phyloP scores from a whole-genome alignment of 2,797 vertebrate species.

The Sphenopsis melanotis region DNA sequence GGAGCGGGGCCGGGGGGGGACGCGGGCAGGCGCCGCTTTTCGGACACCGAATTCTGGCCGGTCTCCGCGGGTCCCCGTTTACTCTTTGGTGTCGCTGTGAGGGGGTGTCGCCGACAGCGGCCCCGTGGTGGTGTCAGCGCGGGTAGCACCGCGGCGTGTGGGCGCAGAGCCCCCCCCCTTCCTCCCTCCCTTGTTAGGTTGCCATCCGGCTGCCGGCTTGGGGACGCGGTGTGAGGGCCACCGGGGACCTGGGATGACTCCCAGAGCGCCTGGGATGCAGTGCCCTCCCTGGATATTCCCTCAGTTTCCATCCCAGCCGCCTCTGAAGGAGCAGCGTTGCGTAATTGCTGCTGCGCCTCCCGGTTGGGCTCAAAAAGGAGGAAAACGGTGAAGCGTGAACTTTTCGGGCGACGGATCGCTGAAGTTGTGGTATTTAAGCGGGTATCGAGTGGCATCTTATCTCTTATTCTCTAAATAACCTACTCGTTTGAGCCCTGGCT shows the following conservation, averaged over 20 bases:
- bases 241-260: rapidly evolving
- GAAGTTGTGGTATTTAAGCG: background rate
- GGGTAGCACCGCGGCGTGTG: background rate
- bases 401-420: rapidly evolving
- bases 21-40: rapidly evolving
- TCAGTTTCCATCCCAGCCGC: background rate
- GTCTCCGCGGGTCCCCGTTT: rapidly evolving
- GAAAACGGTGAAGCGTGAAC: background rate
- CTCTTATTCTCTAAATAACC: rapidly evolving
- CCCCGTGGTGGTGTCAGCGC: background rate
- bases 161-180: background rate
- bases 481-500: rapidly evolving
- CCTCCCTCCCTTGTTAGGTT: too few relatives aligned
- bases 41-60: rapidly evolving
- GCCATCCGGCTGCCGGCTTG: background rate
- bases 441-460: rapidly evolving
- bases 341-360: background rate
- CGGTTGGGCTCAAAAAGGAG: background rate
- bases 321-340: background rate
- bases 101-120: background rate
- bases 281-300: background rate
- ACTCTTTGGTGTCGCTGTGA: rapidly evolving
- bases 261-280: background rate
- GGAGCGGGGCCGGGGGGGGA: background rate
- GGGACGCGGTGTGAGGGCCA: background rate